Evolutionary conservation across 2,113 vertebrate genomes (phyloP), one percentile per base, ranked within the genome.

Genomic region (Nanorana parkeri): DNA sequence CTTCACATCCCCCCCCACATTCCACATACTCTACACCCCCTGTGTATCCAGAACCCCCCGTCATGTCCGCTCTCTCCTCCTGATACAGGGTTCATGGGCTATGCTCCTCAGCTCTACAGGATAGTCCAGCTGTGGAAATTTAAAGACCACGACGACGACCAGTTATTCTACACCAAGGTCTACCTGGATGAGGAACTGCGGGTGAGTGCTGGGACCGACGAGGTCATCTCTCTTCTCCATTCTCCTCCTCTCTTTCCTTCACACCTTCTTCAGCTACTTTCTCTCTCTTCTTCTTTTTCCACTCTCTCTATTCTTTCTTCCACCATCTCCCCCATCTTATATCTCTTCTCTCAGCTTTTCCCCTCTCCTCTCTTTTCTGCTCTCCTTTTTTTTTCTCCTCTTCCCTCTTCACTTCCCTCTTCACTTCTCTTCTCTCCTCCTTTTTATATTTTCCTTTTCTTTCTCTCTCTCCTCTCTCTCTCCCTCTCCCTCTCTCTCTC

Each of bases 161-260:
- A 94, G 54, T 86, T 94, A 0, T 95, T 93, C 85, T 95, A 95
- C 80, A 95, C 94, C 0, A 88, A 85, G 1, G 87, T 95, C 68
- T 95, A 93, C 85, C 86, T 95, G 87, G 90, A 94, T 80, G 88
- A 92, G 0, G 87, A 84, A 3, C 87, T 94, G 21, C 84, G 93
- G 89, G 94, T 95, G 58, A 65, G 89, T 56, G 17, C 36, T 77
- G 23, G 5, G 4, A 36, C 32, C 0, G 32, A 36, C 32, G 8
- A 32, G 32, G 32, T 36, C 32, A 36, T 36, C 15, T 17, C 13
- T n/a, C 52, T 67, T 2, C 16, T 17, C 65, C 17, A 32, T 2
- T 20, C 20, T 73, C 32, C 32, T 36, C 32, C 32, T 36, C 6
- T 6, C 6, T 36, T n/a, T n/a, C n/a, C n/a, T n/a, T n/a, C n/a